Evolutionary conservation across 2,797 vertebrate species (phyloP).

Genomic region (Loris lydekkerianus): DNA sequence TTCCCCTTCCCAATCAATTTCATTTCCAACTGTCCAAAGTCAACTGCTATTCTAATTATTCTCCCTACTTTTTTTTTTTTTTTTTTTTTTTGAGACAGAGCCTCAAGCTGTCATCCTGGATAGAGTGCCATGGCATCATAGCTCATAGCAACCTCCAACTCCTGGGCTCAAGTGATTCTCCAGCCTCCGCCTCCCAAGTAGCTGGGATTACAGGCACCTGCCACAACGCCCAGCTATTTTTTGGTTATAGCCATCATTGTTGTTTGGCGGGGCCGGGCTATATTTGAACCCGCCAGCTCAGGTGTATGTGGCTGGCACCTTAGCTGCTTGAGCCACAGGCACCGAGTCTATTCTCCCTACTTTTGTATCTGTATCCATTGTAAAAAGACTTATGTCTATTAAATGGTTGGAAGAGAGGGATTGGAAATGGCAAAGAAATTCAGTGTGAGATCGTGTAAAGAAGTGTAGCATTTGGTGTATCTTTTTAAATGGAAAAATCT

Average conservation of each 20-base stretch:
- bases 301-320: too few species aligned
- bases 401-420: neutral
- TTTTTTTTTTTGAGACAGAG: neutral
- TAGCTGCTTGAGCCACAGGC: too few species aligned
- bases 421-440: neutral
- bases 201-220: too few species aligned
- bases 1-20: neutral
- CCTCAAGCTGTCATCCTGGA: too few species aligned
- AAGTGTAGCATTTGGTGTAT: neutral
- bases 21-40: neutral
- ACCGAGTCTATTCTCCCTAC: neutral
- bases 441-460: neutral
- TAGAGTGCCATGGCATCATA: too few species aligned
- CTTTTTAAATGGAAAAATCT: neutral
- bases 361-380: neutral
- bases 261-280: too few species aligned
- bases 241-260: too few species aligned
- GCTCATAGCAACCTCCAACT: too few species aligned
- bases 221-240: too few species aligned
- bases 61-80: neutral
- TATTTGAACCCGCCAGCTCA: too few species aligned
- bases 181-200: too few species aligned
- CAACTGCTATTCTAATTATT: neutral
- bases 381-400: neutral
- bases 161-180: too few species aligned